Base-by-base conservation (phyloP, 1,140 invertebrate genomes). In the Acromyrmex echinatior region DNA sequence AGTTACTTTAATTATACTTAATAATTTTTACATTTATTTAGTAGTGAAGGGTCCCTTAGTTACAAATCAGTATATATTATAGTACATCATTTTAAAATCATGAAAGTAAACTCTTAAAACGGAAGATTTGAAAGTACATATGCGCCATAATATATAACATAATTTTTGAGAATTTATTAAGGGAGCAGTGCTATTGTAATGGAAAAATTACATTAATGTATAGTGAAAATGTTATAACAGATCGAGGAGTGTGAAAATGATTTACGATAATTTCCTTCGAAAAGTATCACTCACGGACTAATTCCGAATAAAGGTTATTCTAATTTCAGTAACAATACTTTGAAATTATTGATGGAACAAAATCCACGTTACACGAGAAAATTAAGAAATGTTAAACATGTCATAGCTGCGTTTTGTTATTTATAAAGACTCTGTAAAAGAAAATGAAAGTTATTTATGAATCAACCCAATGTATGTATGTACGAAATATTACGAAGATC, bases 401-500 rank as follows among this genome's bases (percentile, higher is more conserved):
- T 66, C 10, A 3, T n/a, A 66, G 3, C 16, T 35, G 31, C 65
- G 35, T 45, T 21, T 1, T 14, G 2, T 65, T 31, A 12, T 39
- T 39, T 49, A 21, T 12, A 49, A 68, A 68, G n/a, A 14, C 6
- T 45, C 9, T 10, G 9, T 68, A 10, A 68, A 68, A 68, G 4
- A 68, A 68, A 68, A 21, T 1, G 4, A 3, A 66, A 68, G 18
- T 68, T 35, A 45, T 21, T 68, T 45, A 49, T 39, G 65, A 45
- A 68, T 45, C 65, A 68, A 68, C 0, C 18, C 63, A 66, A 65
- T 70, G 31, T 45, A 60, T 58, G 16, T 71, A 71, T 58, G 60
- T 82, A 60, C 25, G 25, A 82, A 82, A 82, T 82, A 73, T 84
- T 84, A 84, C 56, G 74, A 84, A 84, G 70, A 66, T 58, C 10